Evolutionary conservation across 1,140 invertebrate genomes (phyloP).

Genomic region (Drosophila ogumai): DNA sequence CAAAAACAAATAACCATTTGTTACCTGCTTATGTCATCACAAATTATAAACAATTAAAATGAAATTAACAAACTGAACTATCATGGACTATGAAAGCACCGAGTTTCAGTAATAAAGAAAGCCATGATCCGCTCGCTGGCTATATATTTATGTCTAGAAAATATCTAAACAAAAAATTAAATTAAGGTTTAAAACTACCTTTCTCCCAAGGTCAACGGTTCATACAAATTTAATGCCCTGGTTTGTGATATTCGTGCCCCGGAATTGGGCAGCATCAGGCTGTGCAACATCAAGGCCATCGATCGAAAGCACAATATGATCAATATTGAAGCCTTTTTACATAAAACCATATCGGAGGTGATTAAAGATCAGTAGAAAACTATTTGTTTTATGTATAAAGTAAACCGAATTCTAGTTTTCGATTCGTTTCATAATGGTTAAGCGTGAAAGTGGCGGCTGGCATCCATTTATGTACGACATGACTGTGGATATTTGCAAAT

Average conservation of each 20-base stretch:
- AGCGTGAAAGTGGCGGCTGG: slow-evolving; percentile 45
- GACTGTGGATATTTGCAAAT: slow-evolving; percentile 29
- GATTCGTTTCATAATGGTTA: slow-evolving; percentile 9
- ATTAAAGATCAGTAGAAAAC: accelerated
- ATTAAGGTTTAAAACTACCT: not conserved
- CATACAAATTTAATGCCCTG: slow-evolving; percentile 33
- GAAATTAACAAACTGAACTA: not conserved
- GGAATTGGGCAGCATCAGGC: not conserved
- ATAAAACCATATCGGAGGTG: slow-evolving; percentile 40
- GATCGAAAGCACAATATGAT: slow-evolving; percentile 32
- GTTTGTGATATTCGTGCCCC: not conserved
- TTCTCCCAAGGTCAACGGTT: slow-evolving; percentile 1
- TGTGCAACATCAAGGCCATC: slow-evolving; percentile 47
- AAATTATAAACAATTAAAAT: slow-evolving; percentile 5
- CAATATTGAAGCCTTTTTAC: slow-evolving; percentile 6
- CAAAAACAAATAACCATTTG: not conserved
- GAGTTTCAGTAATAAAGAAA: not conserved
- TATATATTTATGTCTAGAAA: not conserved
- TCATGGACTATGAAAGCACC: not conserved
- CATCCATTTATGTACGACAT: slow-evolving; percentile 52
- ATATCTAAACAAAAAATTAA: too few species aligned
- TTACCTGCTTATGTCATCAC: not conserved
- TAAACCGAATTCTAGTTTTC: not conserved
- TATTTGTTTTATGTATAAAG: not conserved
- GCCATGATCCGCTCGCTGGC: not conserved